phyloP scores from a whole-genome alignment of 2,888 invertebrate species.

The Phrixothrix hirtus region DNA sequence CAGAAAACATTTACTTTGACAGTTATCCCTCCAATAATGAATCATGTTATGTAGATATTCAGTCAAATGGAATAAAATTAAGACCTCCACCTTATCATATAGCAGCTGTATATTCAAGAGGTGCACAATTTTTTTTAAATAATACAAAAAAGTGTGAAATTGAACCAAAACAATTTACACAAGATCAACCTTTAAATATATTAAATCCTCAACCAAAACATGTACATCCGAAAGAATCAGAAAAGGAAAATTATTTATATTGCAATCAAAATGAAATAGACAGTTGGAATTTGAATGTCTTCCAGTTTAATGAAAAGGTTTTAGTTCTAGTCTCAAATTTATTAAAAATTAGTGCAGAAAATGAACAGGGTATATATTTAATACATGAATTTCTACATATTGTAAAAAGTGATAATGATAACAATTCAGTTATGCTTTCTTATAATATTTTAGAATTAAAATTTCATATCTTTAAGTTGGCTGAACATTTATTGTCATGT shows the following conservation, averaged over 20 bases:
- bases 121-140: conserved; percentile 67
- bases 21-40: conserved; percentile 5
- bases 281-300: no score
- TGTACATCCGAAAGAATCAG: no score
- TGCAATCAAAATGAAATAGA: no score
- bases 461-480: conserved; percentile 12
- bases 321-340: conserved; percentile 7
- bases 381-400: conserved; percentile 16
- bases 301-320: conserved; percentile 12
- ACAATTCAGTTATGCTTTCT: neutral
- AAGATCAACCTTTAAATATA: conserved; percentile 41
- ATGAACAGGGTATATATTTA: conserved; percentile 3
- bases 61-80: conserved; percentile 23
- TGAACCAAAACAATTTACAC: conserved; percentile 41
- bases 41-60: conserved; percentile 1
- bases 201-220: conserved; percentile 38
- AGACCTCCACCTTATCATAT: conserved; percentile 82
- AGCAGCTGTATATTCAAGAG: conserved; percentile 81
- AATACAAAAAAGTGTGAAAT: conserved; percentile 31
- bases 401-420: conserved; percentile 1
- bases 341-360: conserved; percentile 8
- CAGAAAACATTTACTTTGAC: conserved; percentile 4
- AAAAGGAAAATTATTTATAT: no score
- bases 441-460: conserved; percentile 8
- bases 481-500: conserved; percentile 14